Percentiles rank a stretch among this genome's conserved stretches.
Evolutionary conservation across 2,888 invertebrate genomes (phyloP).

Genomic region (Timandra comae): DNA sequence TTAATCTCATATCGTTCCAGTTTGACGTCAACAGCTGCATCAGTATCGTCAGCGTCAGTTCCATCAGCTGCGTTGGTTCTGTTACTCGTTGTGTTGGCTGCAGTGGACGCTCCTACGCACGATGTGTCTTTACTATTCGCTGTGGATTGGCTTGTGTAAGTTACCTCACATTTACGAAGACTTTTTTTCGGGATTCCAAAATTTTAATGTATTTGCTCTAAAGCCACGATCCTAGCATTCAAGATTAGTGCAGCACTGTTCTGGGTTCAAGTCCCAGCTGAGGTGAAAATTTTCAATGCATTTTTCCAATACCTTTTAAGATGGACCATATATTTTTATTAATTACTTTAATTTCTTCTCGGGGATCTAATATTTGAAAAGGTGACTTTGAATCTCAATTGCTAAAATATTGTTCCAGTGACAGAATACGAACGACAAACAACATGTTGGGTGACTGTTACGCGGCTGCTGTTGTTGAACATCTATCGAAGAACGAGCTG

Average conservation of each 20-base stretch:
- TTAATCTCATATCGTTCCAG: too few relatives aligned
- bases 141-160: slow-evolving; percentile 94
- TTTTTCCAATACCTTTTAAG: too few relatives aligned
- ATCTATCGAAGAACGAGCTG: slow-evolving; percentile 87
- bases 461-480: slow-evolving; percentile 89
- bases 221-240: too few relatives aligned
- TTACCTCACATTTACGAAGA: slow-evolving; percentile 36
- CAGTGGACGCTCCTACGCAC: slow-evolving; percentile 87
- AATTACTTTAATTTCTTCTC: too few relatives aligned
- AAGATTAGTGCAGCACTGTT: too few relatives aligned
- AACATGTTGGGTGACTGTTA: slow-evolving; percentile 93
- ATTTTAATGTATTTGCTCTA: too few relatives aligned
- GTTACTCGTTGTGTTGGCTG: slow-evolving; percentile 86
- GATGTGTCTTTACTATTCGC: slow-evolving; percentile 90
- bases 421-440: slow-evolving; percentile 90
- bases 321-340: too few relatives aligned
- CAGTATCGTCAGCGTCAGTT: slow-evolving; percentile 92
- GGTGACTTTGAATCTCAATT: too few relatives aligned
- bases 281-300: too few relatives aligned
- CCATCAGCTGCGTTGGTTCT: slow-evolving; percentile 91
- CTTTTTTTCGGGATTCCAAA: too few relatives aligned
- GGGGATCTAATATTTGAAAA: too few relatives aligned
- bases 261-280: too few relatives aligned
- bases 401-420: slow-evolving; percentile 81
- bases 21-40: slow-evolving; percentile 88